phyloP scores from a whole-genome alignment of 2,113 vertebrate genomes.

The Oryzias celebensis region DNA sequence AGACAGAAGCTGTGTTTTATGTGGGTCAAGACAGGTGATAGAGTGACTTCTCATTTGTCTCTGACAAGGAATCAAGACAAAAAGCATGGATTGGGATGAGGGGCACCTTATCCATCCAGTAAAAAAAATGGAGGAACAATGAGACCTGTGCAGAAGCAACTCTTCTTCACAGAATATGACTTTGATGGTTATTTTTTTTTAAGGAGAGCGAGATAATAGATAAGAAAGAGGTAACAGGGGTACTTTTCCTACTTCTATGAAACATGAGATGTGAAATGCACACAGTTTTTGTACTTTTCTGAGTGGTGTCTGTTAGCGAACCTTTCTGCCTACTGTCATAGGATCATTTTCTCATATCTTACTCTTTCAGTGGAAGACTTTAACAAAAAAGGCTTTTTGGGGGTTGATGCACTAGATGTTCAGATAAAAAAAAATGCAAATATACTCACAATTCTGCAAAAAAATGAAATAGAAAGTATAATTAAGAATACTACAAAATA shows the following conservation, averaged over 20 bases:
- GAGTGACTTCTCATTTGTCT: constrained; percentile 45
- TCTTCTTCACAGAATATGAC: constrained; percentile 46
- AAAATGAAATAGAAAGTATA: background rate
- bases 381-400: constrained; percentile 25
- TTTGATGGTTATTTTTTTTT: constrained; percentile 38
- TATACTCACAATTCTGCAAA: constrained; percentile 5
- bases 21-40: constrained; percentile 41
- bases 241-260: constrained; percentile 32
- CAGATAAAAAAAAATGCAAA: constrained; percentile 44
- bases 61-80: constrained; percentile 58
- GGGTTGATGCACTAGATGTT: constrained; percentile 40
- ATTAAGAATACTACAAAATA: background rate
- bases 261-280: constrained; percentile 34
- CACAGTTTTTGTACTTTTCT: no score
- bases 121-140: constrained; percentile 37
- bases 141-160: constrained; percentile 54
- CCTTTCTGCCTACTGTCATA: background rate
- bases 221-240: constrained; percentile 10
- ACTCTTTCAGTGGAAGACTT: constrained; percentile 26
- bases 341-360: constrained; percentile 24
- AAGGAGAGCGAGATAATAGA: constrained; percentile 20
- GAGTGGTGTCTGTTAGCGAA: no score
- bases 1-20: constrained; percentile 28
- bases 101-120: constrained; percentile 51
- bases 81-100: constrained; percentile 56